These are phyloP conservation scores for Cataglyphis hispanica DNA, from an alignment of 1,140 invertebrate species.

Conservation along the genomic window DNA sequence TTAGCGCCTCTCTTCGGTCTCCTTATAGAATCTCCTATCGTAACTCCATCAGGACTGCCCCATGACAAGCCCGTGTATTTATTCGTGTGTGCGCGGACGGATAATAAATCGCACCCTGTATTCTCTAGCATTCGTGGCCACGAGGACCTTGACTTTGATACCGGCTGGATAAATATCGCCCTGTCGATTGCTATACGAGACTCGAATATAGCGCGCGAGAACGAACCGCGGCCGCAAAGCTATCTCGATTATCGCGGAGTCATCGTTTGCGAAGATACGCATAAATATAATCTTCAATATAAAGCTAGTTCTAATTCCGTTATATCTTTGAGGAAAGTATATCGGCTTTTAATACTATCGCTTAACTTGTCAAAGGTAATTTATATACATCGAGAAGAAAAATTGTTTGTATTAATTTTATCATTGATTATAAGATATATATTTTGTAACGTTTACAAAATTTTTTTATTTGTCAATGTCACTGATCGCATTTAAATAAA, in stretches of 20 bases:
- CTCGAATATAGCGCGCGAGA: conserved; percentile 36
- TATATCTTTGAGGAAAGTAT: neutral
- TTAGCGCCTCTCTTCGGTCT: conserved; percentile 55
- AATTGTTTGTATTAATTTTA: neutral
- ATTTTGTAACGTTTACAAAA: neutral
- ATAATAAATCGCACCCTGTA: conserved; percentile 63
- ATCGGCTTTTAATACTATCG: neutral
- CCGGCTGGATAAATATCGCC: conserved; percentile 65
- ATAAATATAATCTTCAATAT: conserved; percentile 35
- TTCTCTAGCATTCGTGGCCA: conserved; percentile 43
- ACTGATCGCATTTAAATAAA: no score
- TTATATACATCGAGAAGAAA: neutral
- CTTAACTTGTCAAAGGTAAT: neutral
- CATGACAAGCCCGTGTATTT: conserved; percentile 56
- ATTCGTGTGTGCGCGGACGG: conserved; percentile 40
- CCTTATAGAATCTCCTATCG: conserved; percentile 55
- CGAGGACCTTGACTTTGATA: conserved; percentile 52
- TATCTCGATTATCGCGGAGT: conserved; percentile 32
- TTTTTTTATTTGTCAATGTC: neutral
- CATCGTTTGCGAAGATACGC: conserved; percentile 25
- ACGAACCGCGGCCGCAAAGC: neutral
- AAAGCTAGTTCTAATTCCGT: conserved; percentile 6
- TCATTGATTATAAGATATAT: neutral
- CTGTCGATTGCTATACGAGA: conserved; percentile 47
- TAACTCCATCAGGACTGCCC: conserved; percentile 60